Percentiles rank a stretch among this genome's conserved stretches.
Conservation (phyloP, 1,140 invertebrate species). For the Drosophila triauraria region DNA sequence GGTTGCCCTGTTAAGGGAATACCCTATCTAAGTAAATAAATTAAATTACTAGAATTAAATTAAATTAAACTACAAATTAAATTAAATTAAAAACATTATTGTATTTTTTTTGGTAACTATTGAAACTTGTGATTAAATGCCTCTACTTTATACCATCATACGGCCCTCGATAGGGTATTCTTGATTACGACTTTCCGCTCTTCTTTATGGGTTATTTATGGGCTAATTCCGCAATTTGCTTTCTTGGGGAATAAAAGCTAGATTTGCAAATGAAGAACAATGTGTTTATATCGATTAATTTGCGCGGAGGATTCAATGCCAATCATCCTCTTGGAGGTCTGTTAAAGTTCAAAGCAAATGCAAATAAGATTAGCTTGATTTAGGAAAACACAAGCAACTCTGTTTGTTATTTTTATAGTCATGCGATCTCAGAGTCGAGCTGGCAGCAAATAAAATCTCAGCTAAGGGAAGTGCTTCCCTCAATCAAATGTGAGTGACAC, state of each 20-base stretch:
- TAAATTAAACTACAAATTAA: too few relatives aligned
- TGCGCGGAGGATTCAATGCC: background rate
- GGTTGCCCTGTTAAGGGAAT: background rate
- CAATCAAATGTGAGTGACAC: conserved; percentile 18
- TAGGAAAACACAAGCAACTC: background rate
- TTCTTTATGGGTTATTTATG: conserved; percentile 56
- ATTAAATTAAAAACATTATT: too few relatives aligned
- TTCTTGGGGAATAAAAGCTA: conserved; percentile 15
- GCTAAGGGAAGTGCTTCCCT: too few relatives aligned
- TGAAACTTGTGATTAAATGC: background rate
- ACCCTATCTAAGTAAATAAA: background rate
- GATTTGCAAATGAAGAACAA: conserved; percentile 1
- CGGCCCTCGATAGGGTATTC: background rate
- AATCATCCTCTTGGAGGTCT: conserved; percentile 5
- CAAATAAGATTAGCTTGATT: conserved; percentile 1
- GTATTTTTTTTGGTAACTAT: too few relatives aligned
- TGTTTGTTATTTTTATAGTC: background rate
- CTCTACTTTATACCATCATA: background rate
- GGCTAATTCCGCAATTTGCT: conserved; percentile 29
- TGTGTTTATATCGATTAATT: conserved; percentile 35
- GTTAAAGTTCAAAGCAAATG: conserved; percentile 14
- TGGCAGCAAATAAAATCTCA: conserved; percentile 2
- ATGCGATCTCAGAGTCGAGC: conserved; percentile 3
- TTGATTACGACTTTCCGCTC: background rate
- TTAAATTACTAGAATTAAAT: too few relatives aligned